Conservation (phyloP, 2,888 invertebrate genomes). For the Agriopis aurantiaria region DNA sequence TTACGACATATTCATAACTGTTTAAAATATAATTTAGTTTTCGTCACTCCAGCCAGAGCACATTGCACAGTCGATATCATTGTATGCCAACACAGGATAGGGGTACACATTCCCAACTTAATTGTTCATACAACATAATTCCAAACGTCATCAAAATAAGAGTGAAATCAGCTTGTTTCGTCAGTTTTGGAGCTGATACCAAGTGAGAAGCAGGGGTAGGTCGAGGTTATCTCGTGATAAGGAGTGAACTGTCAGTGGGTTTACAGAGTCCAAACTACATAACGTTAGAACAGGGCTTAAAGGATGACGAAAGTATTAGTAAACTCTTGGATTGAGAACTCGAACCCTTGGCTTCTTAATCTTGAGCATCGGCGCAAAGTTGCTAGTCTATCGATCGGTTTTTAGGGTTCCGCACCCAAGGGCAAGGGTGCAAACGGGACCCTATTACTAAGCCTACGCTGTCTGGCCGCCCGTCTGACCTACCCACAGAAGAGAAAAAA, state of each 20-base stretch:
- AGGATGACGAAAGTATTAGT: conserved; percentile 12
- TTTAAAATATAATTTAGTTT: conserved; percentile 24
- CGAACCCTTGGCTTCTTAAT: not conserved
- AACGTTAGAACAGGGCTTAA: conserved; percentile 7
- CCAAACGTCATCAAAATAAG: conserved; percentile 49
- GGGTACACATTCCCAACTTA: conserved; percentile 57
- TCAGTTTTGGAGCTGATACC: conserved; percentile 45
- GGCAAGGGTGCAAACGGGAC: no score
- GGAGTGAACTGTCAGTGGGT: conserved; percentile 64
- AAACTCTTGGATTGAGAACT: not conserved
- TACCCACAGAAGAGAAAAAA: no score
- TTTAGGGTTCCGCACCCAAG: no score
- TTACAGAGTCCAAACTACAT: conserved; percentile 60
- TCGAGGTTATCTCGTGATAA: conserved; percentile 82
- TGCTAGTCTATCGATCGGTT: no score
- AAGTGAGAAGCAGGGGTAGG: conserved; percentile 70
- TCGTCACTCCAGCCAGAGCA: conserved; percentile 48
- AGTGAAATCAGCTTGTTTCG: conserved; percentile 44
- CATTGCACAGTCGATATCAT: conserved; percentile 62
- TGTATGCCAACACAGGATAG: conserved; percentile 65
- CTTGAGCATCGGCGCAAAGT: no score
- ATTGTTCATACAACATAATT: conserved; percentile 30
- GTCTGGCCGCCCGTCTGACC: no score
- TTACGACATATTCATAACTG: conserved; percentile 29
- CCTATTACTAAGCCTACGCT: no score